Percentiles rank a stretch among this genome's conserved stretches.
Conservation (phyloP, 1,140 invertebrate species). For the Monochamus saltuarius region DNA sequence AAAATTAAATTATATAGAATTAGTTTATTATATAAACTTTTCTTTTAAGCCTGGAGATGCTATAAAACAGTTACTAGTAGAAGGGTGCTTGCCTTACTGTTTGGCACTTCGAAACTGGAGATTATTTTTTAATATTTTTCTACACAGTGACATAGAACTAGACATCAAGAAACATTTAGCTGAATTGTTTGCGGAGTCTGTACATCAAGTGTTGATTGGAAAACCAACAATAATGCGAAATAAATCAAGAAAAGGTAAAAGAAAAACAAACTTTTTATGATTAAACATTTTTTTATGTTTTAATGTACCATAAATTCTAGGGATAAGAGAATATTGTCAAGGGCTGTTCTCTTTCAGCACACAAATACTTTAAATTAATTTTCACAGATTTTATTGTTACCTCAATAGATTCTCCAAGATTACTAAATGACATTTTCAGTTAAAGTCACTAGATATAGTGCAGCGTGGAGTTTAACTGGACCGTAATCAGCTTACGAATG, state of each 20-base stretch:
- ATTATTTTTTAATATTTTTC: slow-evolving; percentile 1
- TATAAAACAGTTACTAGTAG: slow-evolving; percentile 5
- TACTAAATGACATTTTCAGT: too few relatives aligned
- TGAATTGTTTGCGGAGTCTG: slow-evolving; percentile 2
- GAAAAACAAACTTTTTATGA: neutral
- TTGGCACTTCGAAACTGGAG: slow-evolving; percentile 3
- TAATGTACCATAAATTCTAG: too few relatives aligned
- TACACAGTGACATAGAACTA: neutral
- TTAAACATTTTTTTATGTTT: too few relatives aligned
- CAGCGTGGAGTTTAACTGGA: too few relatives aligned
- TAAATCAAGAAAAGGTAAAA: neutral
- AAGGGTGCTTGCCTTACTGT: slow-evolving; percentile 5
- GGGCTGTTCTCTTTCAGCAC: too few relatives aligned
- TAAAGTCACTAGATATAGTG: too few relatives aligned
- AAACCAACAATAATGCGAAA: neutral
- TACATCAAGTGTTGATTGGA: slow-evolving; percentile 9
- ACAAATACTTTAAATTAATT: too few relatives aligned
- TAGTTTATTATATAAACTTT: neutral
- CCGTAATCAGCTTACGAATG: too few relatives aligned
- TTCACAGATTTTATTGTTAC: too few relatives aligned
- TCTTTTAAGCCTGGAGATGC: slow-evolving; percentile 6
- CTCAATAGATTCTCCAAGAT: too few relatives aligned
- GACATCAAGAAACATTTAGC: neutral
- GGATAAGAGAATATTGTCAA: too few relatives aligned
- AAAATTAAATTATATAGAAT: neutral